A percentile compares a stretch with the other conserved stretches of the same genome.
These are phyloP conservation scores for Polypterus senegalus DNA, from an alignment of 2,113 vertebrate genomes.

Conservation along the genomic window DNA sequence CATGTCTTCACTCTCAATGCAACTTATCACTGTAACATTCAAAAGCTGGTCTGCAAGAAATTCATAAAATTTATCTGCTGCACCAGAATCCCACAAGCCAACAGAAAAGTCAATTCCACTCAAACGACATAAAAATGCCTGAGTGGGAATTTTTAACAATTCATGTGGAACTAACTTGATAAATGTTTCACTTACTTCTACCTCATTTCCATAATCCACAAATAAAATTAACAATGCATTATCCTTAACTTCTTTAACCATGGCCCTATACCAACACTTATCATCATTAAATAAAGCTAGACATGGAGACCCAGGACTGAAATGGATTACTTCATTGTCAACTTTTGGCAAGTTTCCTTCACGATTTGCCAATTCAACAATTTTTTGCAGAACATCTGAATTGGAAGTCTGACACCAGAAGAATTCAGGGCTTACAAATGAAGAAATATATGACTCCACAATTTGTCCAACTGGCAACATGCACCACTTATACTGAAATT, in stretches of 20 bases:
- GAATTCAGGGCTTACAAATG: constrained; percentile 47
- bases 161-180: constrained; percentile 48
- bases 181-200: constrained; percentile 35
- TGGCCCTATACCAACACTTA: constrained; percentile 62
- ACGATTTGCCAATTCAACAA: constrained; percentile 48
- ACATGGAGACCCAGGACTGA: constrained; percentile 53
- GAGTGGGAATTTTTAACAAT: constrained; percentile 47
- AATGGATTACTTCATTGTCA: background rate
- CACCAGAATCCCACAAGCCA: constrained; percentile 55
- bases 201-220: constrained; percentile 74
- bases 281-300: constrained; percentile 60
- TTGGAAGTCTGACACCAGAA: constrained; percentile 73
- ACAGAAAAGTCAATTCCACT: constrained; percentile 53
- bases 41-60: constrained; percentile 49
- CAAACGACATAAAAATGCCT: constrained; percentile 73
- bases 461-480: constrained; percentile 44
- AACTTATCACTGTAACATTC: constrained; percentile 52
- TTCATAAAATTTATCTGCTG: constrained; percentile 47
- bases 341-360: constrained; percentile 25
- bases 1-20: constrained; percentile 19
- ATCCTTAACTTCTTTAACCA: constrained; percentile 39
- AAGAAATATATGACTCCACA: constrained; percentile 48
- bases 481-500: constrained; percentile 28
- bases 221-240: constrained; percentile 45
- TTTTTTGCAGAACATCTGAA: constrained; percentile 39